Evolutionary conservation across 2,797 vertebrate genomes (phyloP), one percentile per base, ranked within the genome.

Genomic region (Halcyon badia): DNA sequence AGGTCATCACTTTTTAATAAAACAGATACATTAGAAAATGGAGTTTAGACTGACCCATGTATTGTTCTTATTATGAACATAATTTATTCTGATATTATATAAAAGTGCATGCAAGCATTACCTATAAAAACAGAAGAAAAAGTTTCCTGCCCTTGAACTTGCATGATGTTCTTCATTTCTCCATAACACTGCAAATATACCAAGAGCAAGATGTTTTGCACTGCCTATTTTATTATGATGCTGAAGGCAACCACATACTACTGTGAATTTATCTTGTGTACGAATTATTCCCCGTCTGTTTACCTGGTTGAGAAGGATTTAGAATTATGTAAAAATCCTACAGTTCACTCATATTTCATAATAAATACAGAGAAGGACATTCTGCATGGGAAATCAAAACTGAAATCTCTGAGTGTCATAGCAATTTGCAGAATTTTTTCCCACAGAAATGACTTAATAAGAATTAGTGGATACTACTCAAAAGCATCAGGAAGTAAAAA

Each of bases 401-500:
- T 83, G 49, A 81, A 95, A 77, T n/a, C 46, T 73, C 48, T 42
- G 28, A 83, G 11, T 28, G 9, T 24, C 61, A 72, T 2, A 71
- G 31, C 10, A 69, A 82, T 48, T 33, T 78, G 21, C 48, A 93
- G 35, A 7, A 65, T 78, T 21, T 24, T 72, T 68, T 87, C 42
- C 62, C 44, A 56, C 12, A 76, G 14, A 86, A 89, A 66, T n/a
- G 0, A 72, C 78, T 78, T 82, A 61, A 33, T 73, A 61, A 85
- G 22, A 70, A 83, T 72, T 72, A 89, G 39, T 42, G 57, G 71
- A 51, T 49, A 70, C 9, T 77, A 71, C 70, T 84, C 39, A 78
- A 93, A 96, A 92, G 57, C 49, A 68, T 28, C 51, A 70, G 39
- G 46, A 95, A 84, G 41, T 48, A 66, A 82, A 94, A 57, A 71